A percentile compares a stretch with the other conserved stretches of the same genome.
Conservation (phyloP, 1,140 invertebrate genomes). For the Drosophila pruinosa region DNA sequence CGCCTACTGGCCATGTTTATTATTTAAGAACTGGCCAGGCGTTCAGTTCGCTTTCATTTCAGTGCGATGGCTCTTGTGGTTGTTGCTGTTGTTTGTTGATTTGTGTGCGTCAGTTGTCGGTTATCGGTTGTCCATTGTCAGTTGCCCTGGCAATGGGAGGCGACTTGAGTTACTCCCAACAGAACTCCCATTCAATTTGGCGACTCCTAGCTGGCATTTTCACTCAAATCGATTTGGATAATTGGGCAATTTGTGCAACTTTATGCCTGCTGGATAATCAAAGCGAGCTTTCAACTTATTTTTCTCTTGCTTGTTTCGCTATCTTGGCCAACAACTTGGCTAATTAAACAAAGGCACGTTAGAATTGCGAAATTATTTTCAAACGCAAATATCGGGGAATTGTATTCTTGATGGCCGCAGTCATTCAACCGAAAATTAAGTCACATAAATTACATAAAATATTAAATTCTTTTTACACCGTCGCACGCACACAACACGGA, state of each 20-base stretch:
- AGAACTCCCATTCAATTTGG: neutral
- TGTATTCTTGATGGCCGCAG: slow-evolving; percentile 25
- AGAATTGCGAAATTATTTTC: slow-evolving; percentile 54
- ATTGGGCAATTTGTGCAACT: slow-evolving; percentile 59
- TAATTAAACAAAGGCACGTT: slow-evolving; percentile 24
- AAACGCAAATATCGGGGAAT: slow-evolving; percentile 37
- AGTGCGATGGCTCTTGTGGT: neutral
- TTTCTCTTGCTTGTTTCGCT: no score
- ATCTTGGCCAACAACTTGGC: slow-evolving; percentile 5
- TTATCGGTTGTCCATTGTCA: neutral
- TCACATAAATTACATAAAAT: slow-evolving; percentile 55
- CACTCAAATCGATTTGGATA: slow-evolving; percentile 65
- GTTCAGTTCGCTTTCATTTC: slow-evolving; percentile 57
- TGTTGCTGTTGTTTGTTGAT: slow-evolving; percentile 22
- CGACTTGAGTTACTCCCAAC: neutral
- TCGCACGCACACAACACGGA: slow-evolving; percentile 4
- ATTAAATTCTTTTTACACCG: slow-evolving; percentile 31
- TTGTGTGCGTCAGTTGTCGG: slow-evolving; percentile 17
- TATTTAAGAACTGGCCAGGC: slow-evolving; percentile 61
- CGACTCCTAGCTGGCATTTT: slow-evolving; percentile 28
- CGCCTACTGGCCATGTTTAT: slow-evolving; percentile 26
- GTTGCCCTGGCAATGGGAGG: slow-evolving; percentile 36
- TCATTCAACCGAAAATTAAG: slow-evolving; percentile 46
- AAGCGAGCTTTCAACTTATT: slow-evolving; percentile 11
- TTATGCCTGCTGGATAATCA: slow-evolving; percentile 38